Conservation (phyloP, 1,140 invertebrate species). For the Lasioglossum albipes region DNA sequence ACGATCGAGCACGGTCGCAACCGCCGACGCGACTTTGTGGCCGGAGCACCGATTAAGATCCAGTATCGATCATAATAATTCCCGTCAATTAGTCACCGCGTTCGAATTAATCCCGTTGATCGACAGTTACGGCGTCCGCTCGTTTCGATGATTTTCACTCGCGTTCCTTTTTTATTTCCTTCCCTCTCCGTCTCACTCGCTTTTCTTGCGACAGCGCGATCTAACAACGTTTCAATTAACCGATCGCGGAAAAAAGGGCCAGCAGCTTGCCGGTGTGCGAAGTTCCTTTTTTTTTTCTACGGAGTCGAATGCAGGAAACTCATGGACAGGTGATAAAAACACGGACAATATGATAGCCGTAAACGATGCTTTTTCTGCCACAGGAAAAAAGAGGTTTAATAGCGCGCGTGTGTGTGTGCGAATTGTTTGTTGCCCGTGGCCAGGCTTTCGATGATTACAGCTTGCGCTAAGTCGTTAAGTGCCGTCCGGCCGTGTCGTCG, state of each 20-base stretch:
- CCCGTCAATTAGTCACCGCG: conserved; percentile 22
- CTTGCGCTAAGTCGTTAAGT: background rate
- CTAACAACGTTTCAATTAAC: conserved; percentile 30
- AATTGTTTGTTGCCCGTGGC: background rate
- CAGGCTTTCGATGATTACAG: background rate
- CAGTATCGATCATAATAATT: conserved; percentile 53
- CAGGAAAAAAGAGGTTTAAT: background rate
- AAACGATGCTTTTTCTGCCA: background rate
- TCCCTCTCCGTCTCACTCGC: no score
- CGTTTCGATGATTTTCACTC: background rate
- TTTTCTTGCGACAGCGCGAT: background rate
- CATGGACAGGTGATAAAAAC: background rate
- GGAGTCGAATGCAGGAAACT: background rate
- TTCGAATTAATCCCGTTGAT: background rate
- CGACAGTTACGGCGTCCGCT: background rate
- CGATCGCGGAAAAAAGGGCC: background rate
- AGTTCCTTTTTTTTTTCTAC: background rate
- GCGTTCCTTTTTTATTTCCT: background rate
- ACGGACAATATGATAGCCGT: background rate
- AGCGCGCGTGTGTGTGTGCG: background rate
- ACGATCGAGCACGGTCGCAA: conserved; percentile 38
- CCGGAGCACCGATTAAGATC: conserved; percentile 34
- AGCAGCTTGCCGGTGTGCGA: background rate
- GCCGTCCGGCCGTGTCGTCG: no score
- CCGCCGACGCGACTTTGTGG: conserved; percentile 13